These are phyloP conservation scores for Epinephelus moara DNA, from an alignment of 2,113 vertebrate genomes.

Conservation along the genomic window DNA sequence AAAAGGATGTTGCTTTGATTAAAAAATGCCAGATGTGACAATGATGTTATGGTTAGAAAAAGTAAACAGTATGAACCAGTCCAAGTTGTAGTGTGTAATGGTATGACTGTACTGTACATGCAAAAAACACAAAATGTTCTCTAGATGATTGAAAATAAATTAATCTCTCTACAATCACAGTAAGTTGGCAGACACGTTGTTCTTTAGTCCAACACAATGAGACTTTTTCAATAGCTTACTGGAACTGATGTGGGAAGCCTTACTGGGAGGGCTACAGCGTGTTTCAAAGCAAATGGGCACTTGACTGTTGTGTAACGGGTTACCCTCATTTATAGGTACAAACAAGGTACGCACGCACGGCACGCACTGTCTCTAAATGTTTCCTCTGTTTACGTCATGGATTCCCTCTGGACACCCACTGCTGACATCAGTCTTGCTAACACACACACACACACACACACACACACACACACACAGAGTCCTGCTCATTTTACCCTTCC, in stretches of 20 bases:
- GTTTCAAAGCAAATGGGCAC: constrained; percentile 32
- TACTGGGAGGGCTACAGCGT: constrained; percentile 28
- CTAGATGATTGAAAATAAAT: background rate
- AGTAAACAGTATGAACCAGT: constrained; percentile 17
- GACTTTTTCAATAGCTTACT: constrained; percentile 43
- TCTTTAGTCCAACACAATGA: constrained; percentile 2
- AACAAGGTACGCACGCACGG: constrained; percentile 26
- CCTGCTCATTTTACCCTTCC: constrained; percentile 34
- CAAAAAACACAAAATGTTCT: constrained; percentile 31
- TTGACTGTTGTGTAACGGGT: constrained; percentile 58
- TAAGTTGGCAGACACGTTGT: constrained; percentile 14
- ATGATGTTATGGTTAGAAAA: background rate
- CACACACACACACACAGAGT: constrained; percentile 11
- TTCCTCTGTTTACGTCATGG: constrained; percentile 56
- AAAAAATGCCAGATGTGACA: background rate
- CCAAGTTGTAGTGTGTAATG: background rate
- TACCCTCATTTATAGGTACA: constrained; percentile 51
- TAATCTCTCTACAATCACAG: constrained; percentile 6
- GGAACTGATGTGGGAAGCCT: constrained; percentile 52
- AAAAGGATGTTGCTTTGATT: background rate
- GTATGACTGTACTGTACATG: background rate
- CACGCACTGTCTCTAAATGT: constrained; percentile 33
- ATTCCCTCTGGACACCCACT: constrained; percentile 35
- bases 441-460: constrained; percentile 36
- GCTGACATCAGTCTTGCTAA: constrained; percentile 45